Evolutionary conservation across 2,797 vertebrate genomes (phyloP).

Genomic region (Enoplosus armatus): DNA sequence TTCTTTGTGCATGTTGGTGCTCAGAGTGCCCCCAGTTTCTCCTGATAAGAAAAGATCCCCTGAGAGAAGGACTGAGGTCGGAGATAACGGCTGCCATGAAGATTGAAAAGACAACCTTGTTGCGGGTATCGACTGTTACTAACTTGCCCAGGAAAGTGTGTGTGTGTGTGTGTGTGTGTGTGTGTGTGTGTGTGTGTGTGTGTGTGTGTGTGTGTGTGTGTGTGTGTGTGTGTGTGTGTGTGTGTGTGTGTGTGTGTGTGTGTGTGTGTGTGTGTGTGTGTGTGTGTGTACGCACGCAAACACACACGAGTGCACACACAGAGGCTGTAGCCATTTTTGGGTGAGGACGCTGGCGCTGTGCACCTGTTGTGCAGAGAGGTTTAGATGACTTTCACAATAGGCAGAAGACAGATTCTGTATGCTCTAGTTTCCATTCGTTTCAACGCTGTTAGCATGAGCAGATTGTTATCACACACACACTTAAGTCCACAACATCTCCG

Average conservation of each 20-base stretch:
- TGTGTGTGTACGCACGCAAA: not conserved
- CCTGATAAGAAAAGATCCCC: not conserved
- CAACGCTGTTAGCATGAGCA: not conserved
- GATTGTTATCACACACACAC: conserved; percentile 2
- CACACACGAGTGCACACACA: conserved; percentile 24
- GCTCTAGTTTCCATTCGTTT: conserved; percentile 22
- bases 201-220: no score
- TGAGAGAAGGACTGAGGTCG: conserved; percentile 12
- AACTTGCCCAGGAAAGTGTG: not conserved
- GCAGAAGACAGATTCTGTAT: conserved; percentile 34
- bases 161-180: no score
- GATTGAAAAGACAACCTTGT: conserved; percentile 6
- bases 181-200: no score
- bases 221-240: no score
- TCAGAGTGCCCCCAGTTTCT: not conserved
- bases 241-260: no score
- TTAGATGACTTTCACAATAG: conserved; percentile 52
- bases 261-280: no score
- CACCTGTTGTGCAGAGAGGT: conserved; percentile 52
- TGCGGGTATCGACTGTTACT: conserved; percentile 6
- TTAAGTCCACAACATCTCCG: not conserved
- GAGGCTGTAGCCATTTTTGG: conserved; percentile 1
- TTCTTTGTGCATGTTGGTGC: not conserved
- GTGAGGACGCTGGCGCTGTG: conserved; percentile 20
- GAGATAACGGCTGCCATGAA: conserved; percentile 15